Conservation (phyloP, 1,140 invertebrate species). For the Bombyx mandarina region DNA sequence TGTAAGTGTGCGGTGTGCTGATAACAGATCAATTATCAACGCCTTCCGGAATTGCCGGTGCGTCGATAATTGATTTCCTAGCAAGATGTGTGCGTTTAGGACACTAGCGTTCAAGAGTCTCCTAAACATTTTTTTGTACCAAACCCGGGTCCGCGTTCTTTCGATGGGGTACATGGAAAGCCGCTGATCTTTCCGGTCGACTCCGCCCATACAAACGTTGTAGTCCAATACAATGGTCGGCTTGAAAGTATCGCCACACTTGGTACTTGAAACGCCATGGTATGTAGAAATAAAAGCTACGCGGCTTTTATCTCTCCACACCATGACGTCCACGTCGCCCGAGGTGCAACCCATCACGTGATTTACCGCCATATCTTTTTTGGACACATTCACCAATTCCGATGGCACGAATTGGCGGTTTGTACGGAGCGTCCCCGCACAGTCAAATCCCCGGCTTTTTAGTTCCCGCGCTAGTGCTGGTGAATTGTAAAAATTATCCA, state of each 20-base stretch:
- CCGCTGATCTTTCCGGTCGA: constrained; percentile 9
- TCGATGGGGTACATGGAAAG: constrained; percentile 6
- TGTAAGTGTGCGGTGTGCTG: too few relatives aligned
- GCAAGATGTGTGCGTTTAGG: too few relatives aligned
- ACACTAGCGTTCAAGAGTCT: too few relatives aligned
- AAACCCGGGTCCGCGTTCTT: not conserved
- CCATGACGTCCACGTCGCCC: constrained; percentile 6
- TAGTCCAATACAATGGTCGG: constrained; percentile 6
- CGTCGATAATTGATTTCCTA: too few relatives aligned
- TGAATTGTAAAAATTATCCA: constrained; percentile 25
- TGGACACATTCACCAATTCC: constrained; percentile 5
- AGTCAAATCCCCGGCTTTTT: constrained; percentile 18
- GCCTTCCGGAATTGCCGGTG: too few relatives aligned
- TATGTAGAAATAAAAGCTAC: constrained; percentile 12
- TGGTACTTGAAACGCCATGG: constrained; percentile 3
- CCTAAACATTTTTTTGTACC: constrained; percentile 5
- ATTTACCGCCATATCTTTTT: constrained; percentile 4
- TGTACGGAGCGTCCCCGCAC: constrained; percentile 16
- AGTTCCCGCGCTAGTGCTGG: constrained; percentile 16
- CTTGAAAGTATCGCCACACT: not conserved
- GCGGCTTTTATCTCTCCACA: constrained; percentile 4
- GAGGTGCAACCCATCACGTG: constrained; percentile 8
- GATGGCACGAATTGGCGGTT: constrained; percentile 23
- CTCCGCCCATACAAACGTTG: too few relatives aligned
- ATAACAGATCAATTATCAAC: too few relatives aligned